phyloP scores from a whole-genome alignment of 2,113 vertebrate genomes.

The Nycticryphes semicollaris region DNA sequence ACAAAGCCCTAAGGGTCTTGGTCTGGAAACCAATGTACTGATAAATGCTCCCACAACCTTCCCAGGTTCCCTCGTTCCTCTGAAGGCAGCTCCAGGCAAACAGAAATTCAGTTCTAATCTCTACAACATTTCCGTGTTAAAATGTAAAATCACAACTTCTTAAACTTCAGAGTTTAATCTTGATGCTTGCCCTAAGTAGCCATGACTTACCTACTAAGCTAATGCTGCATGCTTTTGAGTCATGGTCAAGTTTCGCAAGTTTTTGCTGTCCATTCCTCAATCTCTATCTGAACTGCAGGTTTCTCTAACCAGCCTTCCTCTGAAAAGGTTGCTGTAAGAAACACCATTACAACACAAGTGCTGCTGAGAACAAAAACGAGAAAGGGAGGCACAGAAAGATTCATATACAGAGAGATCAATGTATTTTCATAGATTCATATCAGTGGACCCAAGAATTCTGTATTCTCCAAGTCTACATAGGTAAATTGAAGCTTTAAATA shows the following conservation, averaged over 20 bases:
- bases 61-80: not conserved
- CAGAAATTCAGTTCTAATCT: not conserved
- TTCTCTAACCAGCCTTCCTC: not conserved
- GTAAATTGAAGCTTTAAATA: not conserved
- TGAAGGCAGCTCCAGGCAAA: not conserved
- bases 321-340: not conserved
- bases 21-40: not conserved
- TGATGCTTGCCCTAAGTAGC: not conserved
- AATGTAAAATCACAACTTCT: not conserved
- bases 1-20: not conserved
- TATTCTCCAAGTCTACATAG: not conserved
- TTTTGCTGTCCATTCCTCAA: not conserved
- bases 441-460: not conserved
- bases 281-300: not conserved
- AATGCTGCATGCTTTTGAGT: not conserved
- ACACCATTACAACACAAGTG: not conserved
- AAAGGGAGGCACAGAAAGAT: not conserved
- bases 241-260: too few relatives aligned
- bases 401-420: not conserved
- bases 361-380: not conserved
- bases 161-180: not conserved
- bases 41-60: not conserved
- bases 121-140: not conserved
- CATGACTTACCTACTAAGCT: not conserved
- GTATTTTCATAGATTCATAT: not conserved